A percentile compares a stretch with the other conserved stretches of the same genome.
phyloP scores from a whole-genome alignment of 1,140 invertebrate genomes.

The Zaprionus tsacasi region DNA sequence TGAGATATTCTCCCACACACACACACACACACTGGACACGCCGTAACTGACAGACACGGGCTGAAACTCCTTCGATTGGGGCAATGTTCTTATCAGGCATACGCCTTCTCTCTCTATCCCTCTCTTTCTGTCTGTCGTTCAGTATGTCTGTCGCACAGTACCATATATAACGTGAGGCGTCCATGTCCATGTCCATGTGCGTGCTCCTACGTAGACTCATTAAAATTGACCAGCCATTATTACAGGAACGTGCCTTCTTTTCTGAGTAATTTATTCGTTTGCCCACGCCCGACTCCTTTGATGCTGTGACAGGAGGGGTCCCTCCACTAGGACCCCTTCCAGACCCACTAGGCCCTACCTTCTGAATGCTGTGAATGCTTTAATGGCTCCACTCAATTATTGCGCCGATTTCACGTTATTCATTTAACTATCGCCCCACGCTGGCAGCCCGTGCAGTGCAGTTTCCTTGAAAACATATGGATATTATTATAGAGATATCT shows the following conservation, averaged over 20 bases:
- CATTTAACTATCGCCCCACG: neutral
- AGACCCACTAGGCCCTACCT: no score
- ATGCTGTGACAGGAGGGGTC: constrained; percentile 12
- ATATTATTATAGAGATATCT: neutral
- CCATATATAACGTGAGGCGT: constrained; percentile 12
- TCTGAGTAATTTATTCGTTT: constrained; percentile 56
- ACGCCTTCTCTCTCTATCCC: neutral
- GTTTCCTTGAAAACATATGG: neutral
- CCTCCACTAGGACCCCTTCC: neutral
- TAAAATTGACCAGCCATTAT: constrained; percentile 79
- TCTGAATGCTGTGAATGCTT: constrained; percentile 16
- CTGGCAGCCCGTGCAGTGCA: neutral
- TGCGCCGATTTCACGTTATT: constrained; percentile 50
- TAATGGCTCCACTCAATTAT: constrained; percentile 46
- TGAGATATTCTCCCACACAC: constrained; percentile 18
- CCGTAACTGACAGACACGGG: constrained; percentile 44
- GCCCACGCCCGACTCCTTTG: constrained; percentile 29
- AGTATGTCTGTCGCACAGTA: constrained; percentile 5
- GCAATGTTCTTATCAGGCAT: constrained; percentile 43
- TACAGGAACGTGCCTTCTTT: constrained; percentile 67
- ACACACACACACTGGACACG: neutral
- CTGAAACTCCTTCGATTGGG: constrained; percentile 54
- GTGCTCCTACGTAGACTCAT: constrained; percentile 69
- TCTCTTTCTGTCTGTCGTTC: constrained; percentile 16
- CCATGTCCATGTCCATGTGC: constrained; percentile 28